Base-by-base conservation (phyloP, 2,888 invertebrate species). In the Loripinus fragilis region DNA sequence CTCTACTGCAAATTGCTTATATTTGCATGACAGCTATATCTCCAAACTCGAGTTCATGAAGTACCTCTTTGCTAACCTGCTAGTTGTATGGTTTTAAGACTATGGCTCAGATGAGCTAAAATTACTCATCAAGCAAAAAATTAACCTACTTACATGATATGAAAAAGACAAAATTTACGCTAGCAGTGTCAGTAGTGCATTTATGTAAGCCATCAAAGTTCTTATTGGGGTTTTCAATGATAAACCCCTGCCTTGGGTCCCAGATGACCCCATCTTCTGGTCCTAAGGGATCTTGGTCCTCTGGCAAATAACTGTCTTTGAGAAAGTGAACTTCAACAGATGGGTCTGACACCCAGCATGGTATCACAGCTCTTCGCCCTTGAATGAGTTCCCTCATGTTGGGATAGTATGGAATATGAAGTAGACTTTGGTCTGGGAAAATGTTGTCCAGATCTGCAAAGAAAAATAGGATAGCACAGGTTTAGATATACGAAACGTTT, bases 301-400 rank as follows among this genome's bases (percentile, higher is more conserved):
- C 45, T n/a, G 60, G 45, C 0, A 48, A 41, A 48, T 69, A 70
- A 25, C 52, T 52, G 52, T 52, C 52, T 17, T 33, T 60, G 3
- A 60, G 20, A 17, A 89, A 78, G 0, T 77, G 80, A 41, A 90
- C 87, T 30, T 79, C 80, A 25, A 85, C 65, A 7, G 76, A 33
- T 0, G 90, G 89, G 41, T 86, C 79, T 23, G 87, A 85, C 7
- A 84, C 82, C 35, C 78, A 72, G 55, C 90, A 90, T 0, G 87
- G 86, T 15, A 90, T 64, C n/a, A 76, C 48, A 17, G 72, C 74
- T 7, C 64, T 25, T 20, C 23, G 30, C n/a, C 79, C 80, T n/a
- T 78, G 78, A 33, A 79, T 74, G 0, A 86, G 42, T 10, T 30
- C 35, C 33, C 80, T n/a, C 20, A 72, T 60, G 25, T 70, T 85